These are phyloP conservation scores for Tetranychus piercei DNA, from an alignment of 2,888 invertebrate species.

Conservation along the genomic window DNA sequence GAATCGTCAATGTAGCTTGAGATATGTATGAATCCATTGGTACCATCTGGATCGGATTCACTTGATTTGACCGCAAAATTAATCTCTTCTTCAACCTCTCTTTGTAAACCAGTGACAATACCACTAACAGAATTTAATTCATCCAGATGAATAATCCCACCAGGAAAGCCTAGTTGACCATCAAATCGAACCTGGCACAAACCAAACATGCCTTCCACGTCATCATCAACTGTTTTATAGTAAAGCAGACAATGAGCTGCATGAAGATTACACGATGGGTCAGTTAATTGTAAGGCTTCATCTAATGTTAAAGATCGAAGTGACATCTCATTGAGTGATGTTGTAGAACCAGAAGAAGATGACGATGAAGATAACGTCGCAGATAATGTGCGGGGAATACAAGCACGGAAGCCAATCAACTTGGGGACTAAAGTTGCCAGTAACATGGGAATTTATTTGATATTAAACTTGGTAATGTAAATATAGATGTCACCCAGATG, in stretches of 20 bases:
- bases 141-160: neutral
- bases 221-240: neutral
- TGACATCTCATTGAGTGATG: neutral
- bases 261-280: neutral
- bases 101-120: neutral
- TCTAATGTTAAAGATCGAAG: neutral
- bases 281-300: neutral
- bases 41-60: neutral
- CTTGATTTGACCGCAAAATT: neutral
- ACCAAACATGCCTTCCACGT: neutral
- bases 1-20: neutral
- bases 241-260: conserved; percentile 9
- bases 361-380: neutral
- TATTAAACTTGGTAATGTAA: too few relatives aligned
- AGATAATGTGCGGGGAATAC: neutral
- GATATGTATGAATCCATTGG: neutral
- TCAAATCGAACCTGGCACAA: conserved; percentile 3
- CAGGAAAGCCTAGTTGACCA: conserved; percentile 5
- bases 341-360: neutral
- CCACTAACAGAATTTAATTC: neutral
- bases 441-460: neutral
- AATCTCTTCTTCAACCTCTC: neutral
- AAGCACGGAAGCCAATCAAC: neutral
- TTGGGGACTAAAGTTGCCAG: neutral
- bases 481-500: too few relatives aligned